Percentiles rank a stretch among this genome's conserved stretches.
Evolutionary conservation across 1,140 invertebrate species (phyloP).

Genomic region (Magallana gigas): DNA sequence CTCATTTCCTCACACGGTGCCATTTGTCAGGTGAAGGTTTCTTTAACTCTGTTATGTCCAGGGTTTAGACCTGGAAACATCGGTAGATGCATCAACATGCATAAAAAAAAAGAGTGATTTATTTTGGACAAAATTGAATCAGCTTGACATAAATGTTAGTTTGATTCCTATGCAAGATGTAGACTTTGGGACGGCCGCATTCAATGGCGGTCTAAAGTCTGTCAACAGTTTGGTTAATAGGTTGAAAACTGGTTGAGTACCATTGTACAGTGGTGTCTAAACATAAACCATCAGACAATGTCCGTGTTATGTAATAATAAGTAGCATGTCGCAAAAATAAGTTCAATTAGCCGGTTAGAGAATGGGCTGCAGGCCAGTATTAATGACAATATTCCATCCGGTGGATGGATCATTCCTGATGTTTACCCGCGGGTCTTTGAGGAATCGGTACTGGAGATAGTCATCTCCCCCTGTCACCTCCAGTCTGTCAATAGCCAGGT

Average conservation of each 20-base stretch:
- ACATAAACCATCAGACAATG: background rate
- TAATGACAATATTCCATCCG: background rate
- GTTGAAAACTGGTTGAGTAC: background rate
- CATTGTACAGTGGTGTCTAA: background rate
- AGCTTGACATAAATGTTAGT: background rate
- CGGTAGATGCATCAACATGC: background rate
- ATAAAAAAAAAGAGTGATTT: too few species aligned
- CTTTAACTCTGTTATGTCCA: conserved; percentile 8
- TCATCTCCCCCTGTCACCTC: conserved; percentile 8
- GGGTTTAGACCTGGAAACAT: background rate
- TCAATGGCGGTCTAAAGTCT: background rate
- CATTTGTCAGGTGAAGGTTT: background rate
- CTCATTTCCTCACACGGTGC: background rate
- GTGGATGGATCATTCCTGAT: background rate
- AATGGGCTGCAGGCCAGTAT: conserved; percentile 4
- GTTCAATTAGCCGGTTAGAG: background rate
- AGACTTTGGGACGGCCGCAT: background rate
- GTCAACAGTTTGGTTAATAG: background rate
- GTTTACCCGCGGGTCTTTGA: background rate
- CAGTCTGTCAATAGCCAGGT: background rate
- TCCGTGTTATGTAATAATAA: background rate
- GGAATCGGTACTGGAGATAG: background rate
- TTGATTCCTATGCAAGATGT: background rate
- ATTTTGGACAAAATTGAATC: background rate
- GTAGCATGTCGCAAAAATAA: background rate